A percentile compares a stretch with the other conserved stretches of the same genome.
phyloP scores from a whole-genome alignment of 2,888 invertebrate genomes.

The Antheraea yamamai region DNA sequence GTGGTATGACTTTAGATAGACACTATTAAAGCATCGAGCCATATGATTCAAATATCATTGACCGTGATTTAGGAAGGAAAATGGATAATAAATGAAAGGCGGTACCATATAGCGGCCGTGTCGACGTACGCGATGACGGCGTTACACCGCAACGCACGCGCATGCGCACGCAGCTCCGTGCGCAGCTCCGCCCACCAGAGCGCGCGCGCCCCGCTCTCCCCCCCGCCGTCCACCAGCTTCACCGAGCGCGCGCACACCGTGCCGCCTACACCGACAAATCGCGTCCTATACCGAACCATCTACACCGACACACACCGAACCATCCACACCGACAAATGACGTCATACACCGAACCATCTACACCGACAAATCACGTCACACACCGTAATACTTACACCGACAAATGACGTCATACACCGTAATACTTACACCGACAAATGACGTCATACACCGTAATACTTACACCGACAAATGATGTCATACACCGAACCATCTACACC shows the following conservation, averaged over 20 bases:
- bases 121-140: slow-evolving; percentile 97
- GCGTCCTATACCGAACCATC: slow-evolving; percentile 69
- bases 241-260: slow-evolving; percentile 74
- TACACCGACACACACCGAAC: slow-evolving; percentile 61
- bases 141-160: slow-evolving; percentile 94
- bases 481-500: neutral
- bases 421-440: slow-evolving; percentile 50
- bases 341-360: slow-evolving; percentile 72
- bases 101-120: slow-evolving; percentile 93
- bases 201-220: slow-evolving; percentile 95
- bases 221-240: slow-evolving; percentile 86
- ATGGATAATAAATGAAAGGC: neutral
- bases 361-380: slow-evolving; percentile 40
- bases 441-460: slow-evolving; percentile 69
- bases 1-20: no score
- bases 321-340: slow-evolving; percentile 45
- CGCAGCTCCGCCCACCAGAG: slow-evolving; percentile 98
- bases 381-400: slow-evolving; percentile 63
- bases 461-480: slow-evolving; percentile 27
- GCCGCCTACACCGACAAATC: slow-evolving; percentile 50
- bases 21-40: no score
- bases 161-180: slow-evolving; percentile 97
- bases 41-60: no score
- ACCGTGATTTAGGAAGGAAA: neutral
- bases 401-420: slow-evolving; percentile 56